phyloP scores from a whole-genome alignment of 2,797 vertebrate species.

The Uromys caudimaculatus region DNA sequence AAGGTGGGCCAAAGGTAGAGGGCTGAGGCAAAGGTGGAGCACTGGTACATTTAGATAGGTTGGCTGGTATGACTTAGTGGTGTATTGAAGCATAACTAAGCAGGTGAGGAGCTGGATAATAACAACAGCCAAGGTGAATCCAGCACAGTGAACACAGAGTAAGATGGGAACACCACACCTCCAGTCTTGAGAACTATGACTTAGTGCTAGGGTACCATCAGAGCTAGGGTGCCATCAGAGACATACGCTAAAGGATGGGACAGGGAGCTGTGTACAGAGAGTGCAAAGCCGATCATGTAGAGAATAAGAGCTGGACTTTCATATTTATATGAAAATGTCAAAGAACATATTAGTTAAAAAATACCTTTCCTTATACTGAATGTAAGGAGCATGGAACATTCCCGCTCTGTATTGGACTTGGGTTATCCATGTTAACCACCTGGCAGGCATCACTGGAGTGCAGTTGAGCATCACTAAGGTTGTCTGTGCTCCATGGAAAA shows the following conservation, averaged over 20 bases:
- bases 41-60: not conserved
- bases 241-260: fast-evolving
- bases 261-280: no score
- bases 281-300: not conserved
- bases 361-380: not conserved
- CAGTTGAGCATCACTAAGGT: not conserved
- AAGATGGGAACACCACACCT: no score
- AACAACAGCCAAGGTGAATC: not conserved
- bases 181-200: not conserved
- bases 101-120: not conserved
- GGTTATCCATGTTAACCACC: not conserved
- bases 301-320: not conserved
- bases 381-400: fast-evolving
- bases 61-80: not conserved
- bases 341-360: not conserved
- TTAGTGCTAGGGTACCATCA: not conserved
- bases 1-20: not conserved
- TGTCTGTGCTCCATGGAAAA: not conserved
- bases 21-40: not conserved
- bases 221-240: not conserved
- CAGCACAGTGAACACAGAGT: not conserved
- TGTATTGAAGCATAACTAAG: not conserved
- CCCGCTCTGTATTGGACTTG: not conserved
- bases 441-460: no score
- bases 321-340: not conserved